Evolutionary conservation across 2,797 vertebrate genomes (phyloP).

Genomic region (Amblyopsis hoosieri): DNA sequence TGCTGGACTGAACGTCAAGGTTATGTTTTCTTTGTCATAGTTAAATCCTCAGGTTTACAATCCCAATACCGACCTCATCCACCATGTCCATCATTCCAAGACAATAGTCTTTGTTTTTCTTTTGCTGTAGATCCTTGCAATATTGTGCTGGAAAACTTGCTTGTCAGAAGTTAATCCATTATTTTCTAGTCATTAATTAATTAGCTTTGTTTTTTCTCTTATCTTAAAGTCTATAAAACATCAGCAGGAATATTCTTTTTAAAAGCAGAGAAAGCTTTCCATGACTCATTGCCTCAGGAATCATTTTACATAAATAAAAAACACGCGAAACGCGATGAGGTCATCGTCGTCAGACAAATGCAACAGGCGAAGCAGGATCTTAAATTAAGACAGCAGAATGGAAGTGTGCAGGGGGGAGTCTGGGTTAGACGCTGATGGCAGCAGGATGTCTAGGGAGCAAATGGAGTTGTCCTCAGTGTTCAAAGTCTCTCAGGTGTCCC

Average conservation of each 20-base stretch:
- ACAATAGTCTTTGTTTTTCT: conserved; percentile 32
- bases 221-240: conserved; percentile 64
- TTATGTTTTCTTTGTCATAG: conserved; percentile 11
- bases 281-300: conserved; percentile 52
- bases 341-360: conserved; percentile 47
- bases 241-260: conserved; percentile 61
- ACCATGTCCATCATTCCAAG: conserved; percentile 24
- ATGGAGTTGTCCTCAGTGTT: conserved; percentile 45
- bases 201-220: conserved; percentile 37
- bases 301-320: conserved; percentile 65
- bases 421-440: conserved; percentile 66
- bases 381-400: conserved; percentile 65
- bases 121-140: conserved; percentile 33
- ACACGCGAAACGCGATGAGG: conserved; percentile 48
- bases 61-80: conserved; percentile 24
- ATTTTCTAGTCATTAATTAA: conserved; percentile 52
- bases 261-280: conserved; percentile 67
- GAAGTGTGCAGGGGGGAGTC: conserved; percentile 9
- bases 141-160: conserved; percentile 52
- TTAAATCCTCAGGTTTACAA: conserved; percentile 20
- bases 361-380: conserved; percentile 47
- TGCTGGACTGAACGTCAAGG: conserved; percentile 33
- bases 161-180: conserved; percentile 57
- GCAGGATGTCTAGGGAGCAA: conserved; percentile 23
- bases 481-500: conserved; percentile 60